These are phyloP conservation scores for Steromphala cineraria DNA, from an alignment of 2,888 invertebrate genomes.

Conservation along the genomic window DNA sequence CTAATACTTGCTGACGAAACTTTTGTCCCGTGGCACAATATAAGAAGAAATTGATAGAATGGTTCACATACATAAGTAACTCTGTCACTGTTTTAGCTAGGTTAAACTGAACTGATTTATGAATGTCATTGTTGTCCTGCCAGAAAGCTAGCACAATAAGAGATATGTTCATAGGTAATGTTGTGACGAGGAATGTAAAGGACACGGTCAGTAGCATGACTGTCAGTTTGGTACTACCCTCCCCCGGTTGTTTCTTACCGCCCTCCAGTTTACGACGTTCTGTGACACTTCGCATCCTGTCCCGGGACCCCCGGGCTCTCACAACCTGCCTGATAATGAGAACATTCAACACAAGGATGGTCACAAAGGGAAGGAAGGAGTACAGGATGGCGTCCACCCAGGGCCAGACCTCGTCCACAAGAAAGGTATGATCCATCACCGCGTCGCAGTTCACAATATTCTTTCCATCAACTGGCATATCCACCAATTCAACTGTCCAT, in stretches of 20 bases:
- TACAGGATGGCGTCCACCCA: conserved; percentile 73
- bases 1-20: conserved; percentile 50
- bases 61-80: conserved; percentile 71
- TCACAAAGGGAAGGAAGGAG: conserved; percentile 66
- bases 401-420: conserved; percentile 66
- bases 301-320: conserved; percentile 34
- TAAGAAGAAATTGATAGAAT: conserved; percentile 69
- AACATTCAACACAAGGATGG: conserved; percentile 65
- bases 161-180: conserved; percentile 67
- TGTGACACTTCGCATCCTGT: conserved; percentile 22
- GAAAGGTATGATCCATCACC: conserved; percentile 29
- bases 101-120: conserved; percentile 46
- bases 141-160: conserved; percentile 53
- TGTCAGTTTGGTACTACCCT: conserved; percentile 62
- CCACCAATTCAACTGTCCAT: conserved; percentile 60
- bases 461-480: conserved; percentile 37
- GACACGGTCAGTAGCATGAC: conserved; percentile 72
- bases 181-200: conserved; percentile 70
- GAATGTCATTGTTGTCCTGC: conserved; percentile 32
- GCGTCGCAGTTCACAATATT: conserved; percentile 45
- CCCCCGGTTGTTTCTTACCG: conserved; percentile 34
- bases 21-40: conserved; percentile 65
- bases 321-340: conserved; percentile 70
- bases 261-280: conserved; percentile 1
- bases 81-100: conserved; percentile 65